Evolutionary conservation across 2,888 invertebrate genomes (phyloP), one percentile per base, ranked within the genome.

Genomic region (Drosophila antonietae): DNA sequence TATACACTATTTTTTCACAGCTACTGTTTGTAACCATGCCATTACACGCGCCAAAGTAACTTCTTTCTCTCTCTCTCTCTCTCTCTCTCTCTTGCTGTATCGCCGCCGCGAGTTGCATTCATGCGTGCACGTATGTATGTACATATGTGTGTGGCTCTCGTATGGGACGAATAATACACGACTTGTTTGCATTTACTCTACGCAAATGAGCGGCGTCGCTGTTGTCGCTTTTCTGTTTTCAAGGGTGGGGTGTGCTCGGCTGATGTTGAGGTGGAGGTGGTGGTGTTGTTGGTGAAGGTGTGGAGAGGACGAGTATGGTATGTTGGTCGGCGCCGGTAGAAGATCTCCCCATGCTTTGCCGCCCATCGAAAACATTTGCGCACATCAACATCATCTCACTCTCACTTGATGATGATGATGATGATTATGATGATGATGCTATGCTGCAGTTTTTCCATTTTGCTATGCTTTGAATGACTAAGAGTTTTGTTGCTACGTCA

Each of bases 101-200:
- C 41, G 49, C 47, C 61, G 72, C 55, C 73, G 81, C 67, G 69
- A 63, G 80, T 70, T 88, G 84, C 87, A 84, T 84, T 84, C 85
- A 90, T 84, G 83, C 87, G 78, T 88, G 67, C 68, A 49, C 51
- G 49, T 59, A 66, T 71, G 66, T 74, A 56, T 61, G 49, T 59
- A 66, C 69, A 64, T 74, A 56, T 61, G 58, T 61, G 69, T 74
- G 44, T 69, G 28, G 10, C 53, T 49, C 47, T 65, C 53, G 83
- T 65, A 78, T 67, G 75, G 60, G 56, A 80, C 61, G 82, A 69
- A 64, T 63, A 79, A 68, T 71, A 69, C 78, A 81, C 71, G 88
- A 80, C 75, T 76, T 88, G 83, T 82, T 83, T 84, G 83, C 83
- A 80, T 85, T 88, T 85, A 84, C 84, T 86, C 86, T 88, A 84